phyloP scores from a whole-genome alignment of 2,797 vertebrate species.

The Chromis chromis region DNA sequence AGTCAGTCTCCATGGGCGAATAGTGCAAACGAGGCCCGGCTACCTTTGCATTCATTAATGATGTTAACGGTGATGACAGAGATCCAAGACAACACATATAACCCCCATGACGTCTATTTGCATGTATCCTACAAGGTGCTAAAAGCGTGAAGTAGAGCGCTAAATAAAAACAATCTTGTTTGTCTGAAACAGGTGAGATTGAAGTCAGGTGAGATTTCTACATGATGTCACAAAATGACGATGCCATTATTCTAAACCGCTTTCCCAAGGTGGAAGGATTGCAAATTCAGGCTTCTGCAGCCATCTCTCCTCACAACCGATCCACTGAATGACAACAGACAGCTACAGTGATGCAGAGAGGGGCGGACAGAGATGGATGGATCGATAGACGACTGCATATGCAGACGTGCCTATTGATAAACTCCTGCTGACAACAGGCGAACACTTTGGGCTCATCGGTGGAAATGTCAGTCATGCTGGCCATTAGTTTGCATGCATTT shows the following conservation, averaged over 20 bases:
- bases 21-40: constrained; percentile 59
- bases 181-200: constrained; percentile 17
- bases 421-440: constrained; percentile 84
- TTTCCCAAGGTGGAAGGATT: constrained; percentile 59
- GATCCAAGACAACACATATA: constrained; percentile 30
- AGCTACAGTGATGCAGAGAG: constrained; percentile 77
- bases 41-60: constrained; percentile 59
- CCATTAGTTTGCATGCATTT: constrained; percentile 86
- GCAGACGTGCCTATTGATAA: constrained; percentile 85
- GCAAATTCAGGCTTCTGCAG: constrained; percentile 70
- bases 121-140: constrained; percentile 13
- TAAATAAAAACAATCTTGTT: constrained; percentile 23
- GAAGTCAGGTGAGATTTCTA: constrained; percentile 54
- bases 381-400: constrained; percentile 83
- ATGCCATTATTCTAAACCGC: constrained; percentile 53
- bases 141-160: constrained; percentile 20
- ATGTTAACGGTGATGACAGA: constrained; percentile 57
- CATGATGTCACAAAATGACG: constrained; percentile 44
- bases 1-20: constrained; percentile 68
- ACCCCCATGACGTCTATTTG: not conserved
- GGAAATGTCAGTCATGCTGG: constrained; percentile 82
- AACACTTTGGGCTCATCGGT: constrained; percentile 84
- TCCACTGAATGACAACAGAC: constrained; percentile 77
- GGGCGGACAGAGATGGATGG: constrained; percentile 81
- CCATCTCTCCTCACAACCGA: constrained; percentile 70